Evolutionary conservation across 2,797 vertebrate genomes (phyloP).

Genomic region (Cottoperca gobio): DNA sequence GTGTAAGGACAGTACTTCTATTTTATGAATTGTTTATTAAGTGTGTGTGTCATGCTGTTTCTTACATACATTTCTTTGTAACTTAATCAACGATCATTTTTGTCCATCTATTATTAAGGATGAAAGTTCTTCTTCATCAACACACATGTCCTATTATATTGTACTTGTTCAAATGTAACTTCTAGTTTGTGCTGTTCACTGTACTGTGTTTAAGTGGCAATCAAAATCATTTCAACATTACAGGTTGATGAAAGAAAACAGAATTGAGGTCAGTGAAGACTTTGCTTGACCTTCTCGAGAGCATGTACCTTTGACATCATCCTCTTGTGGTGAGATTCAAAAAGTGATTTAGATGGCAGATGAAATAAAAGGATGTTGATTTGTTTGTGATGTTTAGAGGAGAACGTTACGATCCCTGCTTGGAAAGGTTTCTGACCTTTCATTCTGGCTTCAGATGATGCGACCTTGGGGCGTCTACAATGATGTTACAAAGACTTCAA

Average conservation of each 20-base stretch:
- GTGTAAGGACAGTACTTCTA: neutral
- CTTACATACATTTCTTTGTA: conserved; percentile 3
- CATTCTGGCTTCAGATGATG: neutral
- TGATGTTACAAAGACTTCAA: conserved; percentile 9
- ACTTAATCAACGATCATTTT: neutral
- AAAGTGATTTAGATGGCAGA: neutral
- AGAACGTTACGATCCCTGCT: neutral
- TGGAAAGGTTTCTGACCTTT: conserved; percentile 11
- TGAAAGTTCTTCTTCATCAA: neutral
- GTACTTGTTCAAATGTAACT: no score
- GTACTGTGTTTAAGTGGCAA: neutral
- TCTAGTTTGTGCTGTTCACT: neutral
- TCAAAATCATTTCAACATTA: neutral
- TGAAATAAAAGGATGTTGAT: neutral
- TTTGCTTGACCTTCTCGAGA: neutral
- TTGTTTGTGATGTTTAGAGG: neutral
- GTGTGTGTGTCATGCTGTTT: no score
- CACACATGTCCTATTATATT: neutral
- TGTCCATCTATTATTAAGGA: neutral
- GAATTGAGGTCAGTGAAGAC: neutral
- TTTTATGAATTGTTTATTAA: neutral
- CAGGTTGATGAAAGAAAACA: neutral
- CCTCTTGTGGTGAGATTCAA: neutral
- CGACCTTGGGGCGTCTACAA: neutral
- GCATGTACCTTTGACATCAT: neutral